phyloP scores from a whole-genome alignment of 2,797 vertebrate species.

The Ctenosaura bakeri region DNA sequence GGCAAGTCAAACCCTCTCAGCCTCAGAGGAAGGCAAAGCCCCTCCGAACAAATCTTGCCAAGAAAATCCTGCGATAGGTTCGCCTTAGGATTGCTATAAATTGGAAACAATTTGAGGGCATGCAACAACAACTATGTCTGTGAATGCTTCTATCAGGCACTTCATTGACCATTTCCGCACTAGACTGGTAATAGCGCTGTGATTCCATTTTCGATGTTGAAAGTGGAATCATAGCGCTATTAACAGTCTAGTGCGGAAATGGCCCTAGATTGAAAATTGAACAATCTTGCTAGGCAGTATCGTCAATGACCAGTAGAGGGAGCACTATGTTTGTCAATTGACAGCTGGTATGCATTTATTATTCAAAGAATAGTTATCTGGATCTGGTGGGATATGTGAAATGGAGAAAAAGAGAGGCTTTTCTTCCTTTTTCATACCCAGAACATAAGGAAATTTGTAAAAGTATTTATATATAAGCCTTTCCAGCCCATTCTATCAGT shows the following conservation, averaged over 20 bases:
- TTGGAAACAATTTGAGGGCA: no score
- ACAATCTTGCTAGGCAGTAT: slow-evolving; percentile 25
- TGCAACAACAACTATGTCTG: no score
- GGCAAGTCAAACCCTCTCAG: no score
- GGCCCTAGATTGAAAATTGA: background rate
- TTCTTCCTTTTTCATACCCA: background rate
- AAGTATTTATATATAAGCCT: background rate
- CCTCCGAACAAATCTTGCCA: no score
- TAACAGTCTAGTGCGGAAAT: no score
- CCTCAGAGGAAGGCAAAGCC: no score
- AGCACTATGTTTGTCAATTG: slow-evolving; percentile 58
- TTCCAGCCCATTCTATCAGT: background rate
- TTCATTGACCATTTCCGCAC: background rate
- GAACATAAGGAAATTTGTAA: background rate
- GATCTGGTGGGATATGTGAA: background rate
- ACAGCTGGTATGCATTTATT: background rate
- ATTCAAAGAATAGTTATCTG: background rate
- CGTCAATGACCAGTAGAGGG: slow-evolving; percentile 59
- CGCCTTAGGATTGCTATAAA: no score
- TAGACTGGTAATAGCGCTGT: no score
- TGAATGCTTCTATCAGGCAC: background rate
- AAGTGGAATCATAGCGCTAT: no score
- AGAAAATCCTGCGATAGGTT: no score
- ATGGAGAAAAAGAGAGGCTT: background rate
- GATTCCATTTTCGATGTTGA: no score